Evolutionary conservation across 2,888 invertebrate genomes (phyloP).

Genomic region (Brenthis hecate): DNA sequence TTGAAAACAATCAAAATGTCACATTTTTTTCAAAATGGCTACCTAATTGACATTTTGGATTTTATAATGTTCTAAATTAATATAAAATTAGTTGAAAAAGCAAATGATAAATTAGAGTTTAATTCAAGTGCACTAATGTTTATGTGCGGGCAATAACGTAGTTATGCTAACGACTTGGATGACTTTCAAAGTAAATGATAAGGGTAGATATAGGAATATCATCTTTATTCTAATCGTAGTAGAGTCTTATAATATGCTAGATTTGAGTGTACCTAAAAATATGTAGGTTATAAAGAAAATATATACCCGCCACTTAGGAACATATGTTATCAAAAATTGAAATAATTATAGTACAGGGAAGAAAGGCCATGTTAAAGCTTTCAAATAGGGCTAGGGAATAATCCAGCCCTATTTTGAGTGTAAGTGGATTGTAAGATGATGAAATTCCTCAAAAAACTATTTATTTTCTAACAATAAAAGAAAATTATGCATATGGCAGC

Average conservation of each 20-base stretch:
- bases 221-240: not conserved
- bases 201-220: conserved; percentile 2
- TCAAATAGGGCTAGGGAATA: not conserved
- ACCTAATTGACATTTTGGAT: too few species aligned
- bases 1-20: too few species aligned
- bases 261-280: not conserved
- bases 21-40: too few species aligned
- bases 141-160: conserved; percentile 27
- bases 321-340: not conserved
- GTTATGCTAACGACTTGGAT: conserved; percentile 35
- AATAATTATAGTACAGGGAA: not conserved
- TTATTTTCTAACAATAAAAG: too few species aligned
- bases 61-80: not conserved
- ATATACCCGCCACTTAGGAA: conserved; percentile 3
- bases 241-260: not conserved
- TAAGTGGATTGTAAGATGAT: too few species aligned
- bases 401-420: too few species aligned
- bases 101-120: conserved; percentile 1
- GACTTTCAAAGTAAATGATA: conserved; percentile 35
- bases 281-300: conserved; percentile 11
- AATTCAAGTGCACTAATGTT: conserved; percentile 17
- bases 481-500: too few species aligned
- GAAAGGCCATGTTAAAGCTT: not conserved
- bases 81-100: conserved; percentile 1
- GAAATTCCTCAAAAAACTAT: too few species aligned